A percentile compares a stretch with the other conserved stretches of the same genome.
Evolutionary conservation across 2,888 invertebrate species (phyloP).

Genomic region (Chymomyza amoena): DNA sequence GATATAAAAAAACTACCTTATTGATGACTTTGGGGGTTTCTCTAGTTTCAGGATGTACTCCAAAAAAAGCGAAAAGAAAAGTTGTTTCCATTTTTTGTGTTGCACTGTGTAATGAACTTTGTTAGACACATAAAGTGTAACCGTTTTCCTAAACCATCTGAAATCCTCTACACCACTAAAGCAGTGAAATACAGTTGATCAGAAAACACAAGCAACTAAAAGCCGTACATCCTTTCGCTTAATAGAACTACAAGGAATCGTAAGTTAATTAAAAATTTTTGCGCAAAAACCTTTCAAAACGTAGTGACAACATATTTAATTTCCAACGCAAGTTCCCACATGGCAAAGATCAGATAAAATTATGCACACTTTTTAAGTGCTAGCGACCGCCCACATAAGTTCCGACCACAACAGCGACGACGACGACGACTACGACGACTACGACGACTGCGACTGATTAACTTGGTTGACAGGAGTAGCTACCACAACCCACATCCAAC

Average conservation of each 20-base stretch:
- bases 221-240: neutral
- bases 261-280: conserved; percentile 35
- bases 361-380: conserved; percentile 52
- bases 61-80: too few species aligned
- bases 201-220: neutral
- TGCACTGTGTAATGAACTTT: too few species aligned
- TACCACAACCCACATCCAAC: conserved; percentile 21
- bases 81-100: too few species aligned
- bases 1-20: too few species aligned
- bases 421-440: neutral
- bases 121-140: too few species aligned
- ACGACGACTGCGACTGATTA: neutral
- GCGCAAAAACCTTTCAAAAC: conserved; percentile 18
- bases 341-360: conserved; percentile 20
- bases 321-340: neutral
- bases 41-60: too few species aligned
- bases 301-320: conserved; percentile 7
- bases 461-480: neutral
- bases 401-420: conserved; percentile 43
- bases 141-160: too few species aligned
- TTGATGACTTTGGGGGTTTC: too few species aligned
- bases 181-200: too few species aligned
- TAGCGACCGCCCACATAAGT: conserved; percentile 73
- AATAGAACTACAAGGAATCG: conserved; percentile 11
- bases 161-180: too few species aligned